Base-by-base conservation (phyloP, 2,113 vertebrate species). In the Corythaeola cristata region DNA sequence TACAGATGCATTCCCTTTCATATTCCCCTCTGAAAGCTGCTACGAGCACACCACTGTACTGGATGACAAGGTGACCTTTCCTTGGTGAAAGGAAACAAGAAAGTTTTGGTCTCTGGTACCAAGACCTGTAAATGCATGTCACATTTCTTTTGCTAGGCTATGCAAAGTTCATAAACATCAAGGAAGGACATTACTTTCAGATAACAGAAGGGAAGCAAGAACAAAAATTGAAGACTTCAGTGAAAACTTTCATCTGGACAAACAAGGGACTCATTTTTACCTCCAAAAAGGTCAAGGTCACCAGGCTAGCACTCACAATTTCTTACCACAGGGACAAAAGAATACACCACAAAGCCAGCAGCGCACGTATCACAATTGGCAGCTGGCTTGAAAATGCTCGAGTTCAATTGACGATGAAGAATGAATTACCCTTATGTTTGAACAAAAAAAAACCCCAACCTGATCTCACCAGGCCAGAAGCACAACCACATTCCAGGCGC, bases 381-480 rank as follows among this genome's bases (percentile, higher is more conserved):
- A 96, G 93, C 96, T 95, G 93, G 93, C 83, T 95, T 95, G 82
- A 92, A 96, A 95, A 94, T 95, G 63, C 88, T 91, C 0, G 3
- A 92, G 90, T 92, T 96, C 87, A 96, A 93, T 83, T 96, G 92
- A 93, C 33, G 71, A 97, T 96, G 91, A 97, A 95, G 97, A 97
- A 96, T 96, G 93, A 96, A 96, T 95, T 96, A 93, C 74, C 72
- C 93, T 95, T 76, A 93, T 93, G 71, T 75, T 62, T 95, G 83
- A 97, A 93, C 88, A 88, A 88, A 87, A 97, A 93, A 93, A 89
- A 30, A n/a, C 1, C 15, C 30, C 56, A 97, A 95, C 88, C 90
- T 96, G 96, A 95, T 95, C 86, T 94, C 91, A 96, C 90, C 58
- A 94, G 81, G 77, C 95, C 81, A 97, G 96, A 96, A 96, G 67